Base-by-base conservation (phyloP, 2,888 invertebrate species). In the Torymus aiolomorphi region DNA sequence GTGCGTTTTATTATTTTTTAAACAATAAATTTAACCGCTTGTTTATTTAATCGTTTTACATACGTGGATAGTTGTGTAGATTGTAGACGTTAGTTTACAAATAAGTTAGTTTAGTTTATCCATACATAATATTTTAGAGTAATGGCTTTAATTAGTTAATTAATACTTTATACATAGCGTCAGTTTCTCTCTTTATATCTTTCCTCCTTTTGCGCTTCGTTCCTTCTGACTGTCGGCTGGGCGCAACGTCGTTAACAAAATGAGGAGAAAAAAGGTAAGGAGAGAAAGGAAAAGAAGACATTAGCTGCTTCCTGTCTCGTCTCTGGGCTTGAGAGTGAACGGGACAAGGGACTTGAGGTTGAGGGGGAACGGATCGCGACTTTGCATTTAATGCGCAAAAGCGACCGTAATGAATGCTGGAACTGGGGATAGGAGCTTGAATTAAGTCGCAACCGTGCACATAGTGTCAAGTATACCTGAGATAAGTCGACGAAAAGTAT, bases 21-120 rank as follows among this genome's bases (percentile, higher is more conserved):
- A 89, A 89, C 89, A 89, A 89, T 89, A 89, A 88, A 88, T 89
- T 89, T 89, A 89, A 89, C 89, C 89, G 88, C 88, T 88, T 86
- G 88, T 89, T 88, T 89, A 89, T 88, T 89, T 86, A 88, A 88
- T 89, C 86, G 88, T 89, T 89, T 89, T 89, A 89, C 89, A 89
- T 89, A 89, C 87, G 88, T 89, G 87, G 86, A 89, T 87, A 86
- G 85, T 86, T 85, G 86, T 87, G 87, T 88, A 87, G 87, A 88
- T 86, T 88, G 88, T 88, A 87, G 88, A 88, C 86, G 89, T 88
- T 89, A 88, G 88, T 88, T 89, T 89, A 89, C 87, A 88, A 89
- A 89, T 89, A 89, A 87, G 85, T 88, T 88, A 88, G 85, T 88
- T 88, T 88, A 86, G 85, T 88, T 88, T 85, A 87, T 86, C 83